Conservation (phyloP, 2,113 vertebrate species). For the Ariopsis seemanni region DNA sequence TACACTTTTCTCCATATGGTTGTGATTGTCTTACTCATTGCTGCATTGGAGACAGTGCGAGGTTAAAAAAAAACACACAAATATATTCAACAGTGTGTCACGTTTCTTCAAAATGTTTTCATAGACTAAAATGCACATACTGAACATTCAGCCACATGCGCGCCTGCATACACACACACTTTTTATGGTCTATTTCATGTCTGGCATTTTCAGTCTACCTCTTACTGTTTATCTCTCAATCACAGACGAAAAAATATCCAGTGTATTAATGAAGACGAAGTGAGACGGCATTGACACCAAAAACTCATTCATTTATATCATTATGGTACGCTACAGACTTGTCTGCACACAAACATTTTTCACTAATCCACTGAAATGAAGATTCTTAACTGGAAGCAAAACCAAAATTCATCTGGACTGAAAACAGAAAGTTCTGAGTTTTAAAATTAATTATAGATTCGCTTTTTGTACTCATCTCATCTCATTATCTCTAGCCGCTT, state of each 20-base stretch:
- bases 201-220: not conserved
- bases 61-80: conserved; percentile 41
- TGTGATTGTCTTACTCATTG: conserved; percentile 60
- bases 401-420: not conserved
- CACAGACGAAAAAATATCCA: not conserved
- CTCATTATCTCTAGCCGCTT: no score
- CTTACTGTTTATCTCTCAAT: not conserved
- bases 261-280: not conserved
- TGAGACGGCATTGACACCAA: not conserved
- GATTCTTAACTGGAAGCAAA: not conserved
- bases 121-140: not conserved
- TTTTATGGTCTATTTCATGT: not conserved
- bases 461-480: not conserved
- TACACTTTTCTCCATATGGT: conserved; percentile 63
- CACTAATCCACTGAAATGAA: not conserved
- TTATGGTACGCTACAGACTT: not conserved
- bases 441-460: not conserved
- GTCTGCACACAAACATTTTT: not conserved
- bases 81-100: conserved; percentile 19
- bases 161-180: conserved; percentile 28
- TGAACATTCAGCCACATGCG: not conserved
- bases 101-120: conserved; percentile 26
- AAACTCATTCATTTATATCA: not conserved
- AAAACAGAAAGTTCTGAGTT: not conserved
- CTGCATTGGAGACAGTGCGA: conserved; percentile 30